These are phyloP conservation scores for Stenichneumon culpator DNA, from an alignment of 2,888 invertebrate species.

Conservation along the genomic window DNA sequence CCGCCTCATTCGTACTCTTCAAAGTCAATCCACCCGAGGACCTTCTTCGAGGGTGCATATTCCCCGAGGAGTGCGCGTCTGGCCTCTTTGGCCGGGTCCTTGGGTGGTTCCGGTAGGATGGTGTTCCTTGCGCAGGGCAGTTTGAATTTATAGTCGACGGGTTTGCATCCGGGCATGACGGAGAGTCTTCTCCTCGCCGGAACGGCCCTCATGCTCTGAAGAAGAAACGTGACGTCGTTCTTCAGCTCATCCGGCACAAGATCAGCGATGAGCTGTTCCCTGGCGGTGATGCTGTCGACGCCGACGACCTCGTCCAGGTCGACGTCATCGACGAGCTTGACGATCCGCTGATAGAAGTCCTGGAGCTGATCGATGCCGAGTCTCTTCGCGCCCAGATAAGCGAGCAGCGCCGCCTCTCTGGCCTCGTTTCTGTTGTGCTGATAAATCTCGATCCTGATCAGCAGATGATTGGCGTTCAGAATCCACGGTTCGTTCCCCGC, in stretches of 20 bases:
- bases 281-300: conserved; percentile 82
- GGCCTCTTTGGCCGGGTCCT: conserved; percentile 71
- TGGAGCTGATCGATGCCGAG: conserved; percentile 81
- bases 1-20: conserved; percentile 73
- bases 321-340: conserved; percentile 82
- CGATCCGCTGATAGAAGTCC: conserved; percentile 80
- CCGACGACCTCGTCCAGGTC: conserved; percentile 83
- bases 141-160: conserved; percentile 74
- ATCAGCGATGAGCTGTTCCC: conserved; percentile 84
- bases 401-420: conserved; percentile 79
- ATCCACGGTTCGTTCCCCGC: conserved; percentile 83
- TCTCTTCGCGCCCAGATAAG: conserved; percentile 78
- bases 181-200: conserved; percentile 85
- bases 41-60: conserved; percentile 70
- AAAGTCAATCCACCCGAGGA: conserved; percentile 77
- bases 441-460: conserved; percentile 84
- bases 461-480: conserved; percentile 84
- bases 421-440: conserved; percentile 86
- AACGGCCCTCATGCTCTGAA: conserved; percentile 85
- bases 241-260: conserved; percentile 85
- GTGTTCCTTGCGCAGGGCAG: conserved; percentile 73
- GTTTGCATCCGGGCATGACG: conserved; percentile 85
- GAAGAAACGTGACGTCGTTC: conserved; percentile 84
- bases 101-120: conserved; percentile 71
- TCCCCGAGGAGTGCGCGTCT: conserved; percentile 71